Percentiles rank a stretch among this genome's conserved stretches.
Conservation (phyloP, 2,888 invertebrate species). For the Dasysyrphus tricinctus region DNA sequence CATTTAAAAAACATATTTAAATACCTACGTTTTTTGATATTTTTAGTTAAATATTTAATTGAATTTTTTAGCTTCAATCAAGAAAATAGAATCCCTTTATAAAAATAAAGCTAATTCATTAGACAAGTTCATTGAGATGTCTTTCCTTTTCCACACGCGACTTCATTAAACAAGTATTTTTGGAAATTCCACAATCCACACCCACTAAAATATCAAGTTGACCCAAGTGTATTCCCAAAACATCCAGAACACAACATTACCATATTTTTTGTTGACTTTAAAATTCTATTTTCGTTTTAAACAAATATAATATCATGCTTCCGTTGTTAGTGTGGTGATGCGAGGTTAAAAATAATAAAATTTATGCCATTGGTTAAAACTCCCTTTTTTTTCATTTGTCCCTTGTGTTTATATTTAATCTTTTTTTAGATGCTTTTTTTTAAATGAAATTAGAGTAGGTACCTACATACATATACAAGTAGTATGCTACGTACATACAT, state of each 20-base stretch:
- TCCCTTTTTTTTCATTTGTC: background rate
- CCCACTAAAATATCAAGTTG: conserved; percentile 26
- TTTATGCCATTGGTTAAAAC: background rate
- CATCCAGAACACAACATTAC: conserved; percentile 41
- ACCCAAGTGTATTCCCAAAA: conserved; percentile 29
- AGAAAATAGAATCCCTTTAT: background rate
- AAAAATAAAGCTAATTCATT: conserved; percentile 3
- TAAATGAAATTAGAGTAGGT: background rate
- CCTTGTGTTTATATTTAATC: background rate
- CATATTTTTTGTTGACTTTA: conserved; percentile 8
- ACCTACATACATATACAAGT: too few relatives aligned
- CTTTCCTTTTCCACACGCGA: background rate
- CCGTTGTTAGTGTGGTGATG: conserved; percentile 41
- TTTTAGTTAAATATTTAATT: too few relatives aligned
- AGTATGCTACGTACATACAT: background rate
- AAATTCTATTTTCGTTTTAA: conserved; percentile 60
- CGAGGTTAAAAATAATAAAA: conserved; percentile 51
- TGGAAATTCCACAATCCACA: conserved; percentile 30
- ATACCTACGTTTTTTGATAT: too few relatives aligned
- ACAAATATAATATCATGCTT: conserved; percentile 30
- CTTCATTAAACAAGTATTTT: conserved; percentile 33
- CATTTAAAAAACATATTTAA: too few relatives aligned
- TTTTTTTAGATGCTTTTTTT: background rate
- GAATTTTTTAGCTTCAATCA: too few relatives aligned
- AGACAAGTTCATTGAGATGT: background rate